phyloP scores from a whole-genome alignment of 2,888 invertebrate species.

The Osmoderma eremita region DNA sequence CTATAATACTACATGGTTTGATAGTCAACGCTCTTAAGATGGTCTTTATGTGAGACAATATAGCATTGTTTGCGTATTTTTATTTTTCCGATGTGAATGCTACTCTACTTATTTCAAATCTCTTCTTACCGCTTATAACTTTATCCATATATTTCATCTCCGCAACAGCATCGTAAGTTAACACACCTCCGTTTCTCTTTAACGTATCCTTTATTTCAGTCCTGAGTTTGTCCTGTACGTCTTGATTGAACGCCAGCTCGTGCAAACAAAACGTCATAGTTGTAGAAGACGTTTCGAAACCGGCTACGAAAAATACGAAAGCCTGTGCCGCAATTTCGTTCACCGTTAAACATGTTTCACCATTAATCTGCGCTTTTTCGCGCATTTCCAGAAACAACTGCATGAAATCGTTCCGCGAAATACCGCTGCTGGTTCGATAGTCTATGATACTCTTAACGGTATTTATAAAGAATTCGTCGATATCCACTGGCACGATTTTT shows the following conservation, averaged over 20 bases:
- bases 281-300: constrained; percentile 22
- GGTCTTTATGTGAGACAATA: too few relatives aligned
- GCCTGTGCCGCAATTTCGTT: constrained; percentile 11
- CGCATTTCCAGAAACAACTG: constrained; percentile 24
- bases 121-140: constrained; percentile 16
- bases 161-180: constrained; percentile 22
- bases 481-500: neutral
- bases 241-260: constrained; percentile 22
- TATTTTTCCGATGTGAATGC: neutral
- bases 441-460: neutral
- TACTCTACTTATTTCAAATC: neutral
- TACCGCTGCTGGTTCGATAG: neutral
- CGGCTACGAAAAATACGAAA: constrained; percentile 11
- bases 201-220: neutral
- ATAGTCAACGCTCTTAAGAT: too few relatives aligned
- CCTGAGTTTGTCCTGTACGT: constrained; percentile 13
- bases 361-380: constrained; percentile 1
- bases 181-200: neutral
- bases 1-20: too few relatives aligned
- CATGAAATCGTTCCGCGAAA: constrained; percentile 18
- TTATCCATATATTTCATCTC: constrained; percentile 25
- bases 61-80: too few relatives aligned
- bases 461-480: constrained; percentile 12
- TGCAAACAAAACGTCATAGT: constrained; percentile 26
- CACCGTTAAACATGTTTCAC: constrained; percentile 4